phyloP scores from a whole-genome alignment of 2,113 vertebrate genomes.

The Poeciliopsis turrubarensis region DNA sequence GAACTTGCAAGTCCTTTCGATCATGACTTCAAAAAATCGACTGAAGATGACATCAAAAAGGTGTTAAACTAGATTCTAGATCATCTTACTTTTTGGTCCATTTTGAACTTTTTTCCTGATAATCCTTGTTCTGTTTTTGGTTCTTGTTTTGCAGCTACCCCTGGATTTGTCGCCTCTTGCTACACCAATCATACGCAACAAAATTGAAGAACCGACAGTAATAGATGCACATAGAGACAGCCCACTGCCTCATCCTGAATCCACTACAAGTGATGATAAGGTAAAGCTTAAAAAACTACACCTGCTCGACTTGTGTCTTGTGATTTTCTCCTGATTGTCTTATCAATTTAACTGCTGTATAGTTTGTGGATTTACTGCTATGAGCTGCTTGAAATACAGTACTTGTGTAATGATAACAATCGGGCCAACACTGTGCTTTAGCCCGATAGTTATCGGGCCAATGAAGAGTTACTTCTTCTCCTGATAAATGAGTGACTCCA shows the following conservation, averaged over 20 bases:
- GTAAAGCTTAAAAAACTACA: conserved; percentile 55
- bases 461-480: conserved; percentile 6
- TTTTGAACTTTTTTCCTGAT: neutral
- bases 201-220: conserved; percentile 88
- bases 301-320: conserved; percentile 8
- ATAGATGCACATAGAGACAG: conserved; percentile 92
- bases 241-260: conserved; percentile 96
- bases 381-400: conserved; percentile 5
- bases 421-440: neutral
- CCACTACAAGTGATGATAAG: conserved; percentile 97
- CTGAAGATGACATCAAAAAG: conserved; percentile 98
- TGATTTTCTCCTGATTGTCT: neutral
- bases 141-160: conserved; percentile 83
- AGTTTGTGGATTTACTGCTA: conserved; percentile 11
- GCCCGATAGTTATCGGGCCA: neutral
- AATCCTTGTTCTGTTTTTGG: neutral
- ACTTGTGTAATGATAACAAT: conserved; percentile 6
- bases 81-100: neutral
- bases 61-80: conserved; percentile 58
- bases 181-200: conserved; percentile 94
- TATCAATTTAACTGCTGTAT: neutral
- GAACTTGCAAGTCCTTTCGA: conserved; percentile 98
- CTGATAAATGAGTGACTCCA: conserved; percentile 9
- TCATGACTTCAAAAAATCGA: conserved; percentile 97
- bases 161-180: conserved; percentile 97